Evolutionary conservation across 2,797 vertebrate species (phyloP).

Genomic region (Malurus leucopterus): DNA sequence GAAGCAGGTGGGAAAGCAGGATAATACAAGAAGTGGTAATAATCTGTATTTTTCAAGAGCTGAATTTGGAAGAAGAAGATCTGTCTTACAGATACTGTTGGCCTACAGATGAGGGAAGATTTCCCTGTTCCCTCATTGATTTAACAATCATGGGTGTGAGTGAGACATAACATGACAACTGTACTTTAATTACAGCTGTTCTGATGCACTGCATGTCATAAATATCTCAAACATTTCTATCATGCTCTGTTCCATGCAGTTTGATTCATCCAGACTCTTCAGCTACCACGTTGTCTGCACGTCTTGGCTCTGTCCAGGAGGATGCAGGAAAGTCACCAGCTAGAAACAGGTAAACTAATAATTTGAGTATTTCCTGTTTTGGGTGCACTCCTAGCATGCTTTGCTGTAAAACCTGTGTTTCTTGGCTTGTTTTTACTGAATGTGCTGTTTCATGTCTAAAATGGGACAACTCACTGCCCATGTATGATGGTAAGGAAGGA

Average conservation of each 20-base stretch:
- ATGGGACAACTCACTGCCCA: background rate
- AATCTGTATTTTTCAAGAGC: background rate
- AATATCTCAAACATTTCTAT: background rate
- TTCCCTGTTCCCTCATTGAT: background rate
- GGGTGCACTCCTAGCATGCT: background rate
- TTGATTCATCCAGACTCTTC: constrained; percentile 92
- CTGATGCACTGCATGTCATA: background rate
- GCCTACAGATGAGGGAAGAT: background rate
- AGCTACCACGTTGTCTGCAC: constrained; percentile 78
- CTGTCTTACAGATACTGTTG: background rate
- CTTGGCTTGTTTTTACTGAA: background rate
- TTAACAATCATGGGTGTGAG: background rate
- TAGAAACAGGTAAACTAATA: constrained; percentile 83
- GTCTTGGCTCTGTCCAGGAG: constrained; percentile 88
- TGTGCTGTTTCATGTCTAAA: background rate
- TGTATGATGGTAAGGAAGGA: background rate
- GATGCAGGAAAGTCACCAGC: constrained; percentile 92
- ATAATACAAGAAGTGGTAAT: background rate
- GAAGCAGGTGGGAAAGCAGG: background rate
- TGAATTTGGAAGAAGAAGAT: background rate
- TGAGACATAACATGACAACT: background rate
- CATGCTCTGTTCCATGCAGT: constrained; percentile 56
- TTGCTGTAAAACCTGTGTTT: background rate
- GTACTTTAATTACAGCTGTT: background rate
- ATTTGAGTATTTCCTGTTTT: background rate